Base-by-base conservation (phyloP, 2,797 vertebrate genomes). In the Callimico goeldii region DNA sequence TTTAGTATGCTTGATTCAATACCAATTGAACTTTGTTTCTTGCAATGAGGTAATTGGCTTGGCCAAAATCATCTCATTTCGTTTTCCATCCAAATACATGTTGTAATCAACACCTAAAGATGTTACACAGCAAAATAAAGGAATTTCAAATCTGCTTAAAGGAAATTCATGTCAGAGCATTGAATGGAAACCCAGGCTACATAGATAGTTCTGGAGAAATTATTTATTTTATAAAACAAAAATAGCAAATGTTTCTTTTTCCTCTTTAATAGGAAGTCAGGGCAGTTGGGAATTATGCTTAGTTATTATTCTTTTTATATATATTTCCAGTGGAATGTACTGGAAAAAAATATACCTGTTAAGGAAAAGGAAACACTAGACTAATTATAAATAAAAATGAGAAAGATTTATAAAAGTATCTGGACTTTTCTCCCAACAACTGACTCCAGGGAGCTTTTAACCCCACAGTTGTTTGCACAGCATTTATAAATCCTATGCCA, bases 321-420 rank as follows among this genome's bases (percentile, higher is more conserved):
- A 94, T 84, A 91, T 83, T 94, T 86, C 85, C 50, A 80, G 13
- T 84, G 39, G 50, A 83, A 86, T 89, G 6, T 72, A 58, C 30
- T 92, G 19, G 36, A 12, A 1, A 17, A 52, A 50, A 33, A 48
- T 55, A 30, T 24, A 91, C 14, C 55, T 90, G 22, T 58, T 79
- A 61, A 77, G 83, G 26, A 36, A 67, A 82, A 39, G 48, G 41
- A 95, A 90, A 50, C 4, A 80, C 4, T 90, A 79, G 28, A 43
- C 82, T 83, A 83, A 94, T 88, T 50, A 84, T 41, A 93, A 90
- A 36, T 33, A 92, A 94, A 95, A 92, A n/a, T 87, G 5, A 33
- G 57, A 61, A 96, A 67, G 26, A 43, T 11, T 77, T 30, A 86
- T n/a, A n/a, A 77, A 72, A 64, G 64, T 14, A 64, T 57, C 30